Conservation (phyloP, 2,113 vertebrate species). For the Lampris megalopsis region DNA sequence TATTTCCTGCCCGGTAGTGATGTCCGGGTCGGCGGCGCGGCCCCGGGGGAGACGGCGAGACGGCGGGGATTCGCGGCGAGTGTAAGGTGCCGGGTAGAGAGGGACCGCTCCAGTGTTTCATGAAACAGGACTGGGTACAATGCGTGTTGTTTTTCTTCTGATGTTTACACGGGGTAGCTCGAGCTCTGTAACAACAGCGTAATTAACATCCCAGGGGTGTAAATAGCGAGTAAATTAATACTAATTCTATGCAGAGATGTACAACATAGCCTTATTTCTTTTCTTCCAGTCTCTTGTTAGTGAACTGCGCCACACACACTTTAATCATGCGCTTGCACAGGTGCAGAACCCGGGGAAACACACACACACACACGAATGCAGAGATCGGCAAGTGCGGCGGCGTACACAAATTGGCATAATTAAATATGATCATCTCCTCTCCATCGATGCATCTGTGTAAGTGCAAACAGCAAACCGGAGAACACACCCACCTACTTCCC, state of each 20-base stretch:
- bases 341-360: neutral
- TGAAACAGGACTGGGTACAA: conserved; percentile 41
- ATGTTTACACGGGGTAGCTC: conserved; percentile 71
- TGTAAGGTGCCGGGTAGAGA: conserved; percentile 6
- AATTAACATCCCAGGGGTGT: conserved; percentile 72
- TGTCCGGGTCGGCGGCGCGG: no score
- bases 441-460: conserved; percentile 17
- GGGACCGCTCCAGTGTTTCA: conserved; percentile 38
- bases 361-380: neutral
- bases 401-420: conserved; percentile 21
- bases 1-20: neutral
- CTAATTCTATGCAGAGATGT: conserved; percentile 76
- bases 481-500: conserved; percentile 43
- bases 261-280: conserved; percentile 69
- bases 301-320: conserved; percentile 6
- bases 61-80: neutral
- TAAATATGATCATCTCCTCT: conserved; percentile 50
- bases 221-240: conserved; percentile 76
- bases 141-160: conserved; percentile 57
- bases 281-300: conserved; percentile 64
- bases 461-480: conserved; percentile 8
- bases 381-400: neutral
- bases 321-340: neutral
- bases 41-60: no score
- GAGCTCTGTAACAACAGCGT: conserved; percentile 67